Evolutionary conservation across 2,888 invertebrate species (phyloP).

Genomic region (Melanostoma scalare): DNA sequence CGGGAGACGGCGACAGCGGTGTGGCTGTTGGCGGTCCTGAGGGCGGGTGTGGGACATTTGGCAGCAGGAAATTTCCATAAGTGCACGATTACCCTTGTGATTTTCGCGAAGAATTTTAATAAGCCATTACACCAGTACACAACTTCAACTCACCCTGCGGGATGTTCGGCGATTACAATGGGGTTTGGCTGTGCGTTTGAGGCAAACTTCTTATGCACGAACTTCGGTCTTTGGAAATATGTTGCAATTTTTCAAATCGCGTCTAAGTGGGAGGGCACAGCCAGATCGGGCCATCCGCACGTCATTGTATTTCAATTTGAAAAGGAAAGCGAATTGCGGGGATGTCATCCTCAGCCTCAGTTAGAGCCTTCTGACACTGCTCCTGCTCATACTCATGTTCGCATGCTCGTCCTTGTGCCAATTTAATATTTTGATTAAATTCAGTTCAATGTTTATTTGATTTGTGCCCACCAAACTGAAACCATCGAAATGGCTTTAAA

Average conservation of each 20-base stretch:
- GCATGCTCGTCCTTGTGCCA: not conserved
- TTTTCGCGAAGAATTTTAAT: conserved; percentile 73
- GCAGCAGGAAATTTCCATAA: conserved; percentile 71
- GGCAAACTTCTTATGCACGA: conserved; percentile 45
- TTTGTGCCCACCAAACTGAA: conserved; percentile 45
- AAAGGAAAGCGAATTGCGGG: not conserved
- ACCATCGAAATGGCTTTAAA: conserved; percentile 53
- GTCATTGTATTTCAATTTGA: conserved; percentile 73
- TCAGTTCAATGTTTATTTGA: conserved; percentile 58
- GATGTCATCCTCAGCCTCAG: not conserved
- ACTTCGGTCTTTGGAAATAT: conserved; percentile 63
- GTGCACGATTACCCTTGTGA: conserved; percentile 73
- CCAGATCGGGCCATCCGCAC: conserved; percentile 27
- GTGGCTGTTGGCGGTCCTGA: conserved; percentile 38
- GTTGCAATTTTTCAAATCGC: conserved; percentile 68
- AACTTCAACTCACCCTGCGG: conserved; percentile 24
- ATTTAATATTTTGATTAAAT: conserved; percentile 50
- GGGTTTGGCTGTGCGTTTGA: conserved; percentile 35
- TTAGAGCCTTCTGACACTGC: too few species aligned
- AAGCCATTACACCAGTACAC: conserved; percentile 68
- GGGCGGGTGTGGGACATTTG: conserved; percentile 49
- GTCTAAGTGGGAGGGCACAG: conserved; percentile 16
- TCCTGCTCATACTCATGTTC: too few species aligned
- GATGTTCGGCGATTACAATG: conserved; percentile 42
- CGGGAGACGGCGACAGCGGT: conserved; percentile 37